Base-by-base conservation (phyloP, 2,797 vertebrate species). In the Halcyon badia region DNA sequence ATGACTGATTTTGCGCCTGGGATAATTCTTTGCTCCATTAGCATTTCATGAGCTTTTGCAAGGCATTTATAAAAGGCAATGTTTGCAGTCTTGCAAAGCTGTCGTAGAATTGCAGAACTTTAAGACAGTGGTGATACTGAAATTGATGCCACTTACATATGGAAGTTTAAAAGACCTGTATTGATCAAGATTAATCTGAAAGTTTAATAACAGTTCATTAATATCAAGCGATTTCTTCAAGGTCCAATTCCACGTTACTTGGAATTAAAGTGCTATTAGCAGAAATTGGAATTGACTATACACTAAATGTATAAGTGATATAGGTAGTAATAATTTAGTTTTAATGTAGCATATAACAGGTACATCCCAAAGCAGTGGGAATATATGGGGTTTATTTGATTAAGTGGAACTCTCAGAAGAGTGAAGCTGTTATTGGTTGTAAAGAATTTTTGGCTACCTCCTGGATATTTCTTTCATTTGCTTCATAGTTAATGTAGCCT, bases 1-100 rank as follows among this genome's bases (percentile, higher is more conserved):
- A 57, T 93, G 65, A 88, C 86, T 86, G 83, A 82, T 71, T 92
- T 94, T 90, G 24, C 81, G 58, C 80, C 94, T 96, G 58, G 44
- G 41, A 31, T 90, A 83, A 87, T 92, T 87, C 52, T 89, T 80
- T 85, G 39, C 70, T 95, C 94, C 37, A 24, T 90, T 89, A 90
- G 31, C 54, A 84, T 93, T 90, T 94, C 28, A 57, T 81, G 77
- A 71, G 14, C 31, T 92, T 90, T 90, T 89, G 61, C 41, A 35
- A 90, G 49, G 22, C n/a, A 37, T 86, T 80, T 93, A 30, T 83
- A 41, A 86, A 83, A 86, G 64, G 14, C 37, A 5, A 5, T 52
- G 26, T 83, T 93, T 81, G 31, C 60, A 41, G n/a, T 77, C 42
- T 86, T 75, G 31, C 19, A 64, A 83, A 70, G 25, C 48, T 78